These are phyloP conservation scores for Grammomys surdaster DNA, from an alignment of 2,113 vertebrate species.

Conservation along the genomic window DNA sequence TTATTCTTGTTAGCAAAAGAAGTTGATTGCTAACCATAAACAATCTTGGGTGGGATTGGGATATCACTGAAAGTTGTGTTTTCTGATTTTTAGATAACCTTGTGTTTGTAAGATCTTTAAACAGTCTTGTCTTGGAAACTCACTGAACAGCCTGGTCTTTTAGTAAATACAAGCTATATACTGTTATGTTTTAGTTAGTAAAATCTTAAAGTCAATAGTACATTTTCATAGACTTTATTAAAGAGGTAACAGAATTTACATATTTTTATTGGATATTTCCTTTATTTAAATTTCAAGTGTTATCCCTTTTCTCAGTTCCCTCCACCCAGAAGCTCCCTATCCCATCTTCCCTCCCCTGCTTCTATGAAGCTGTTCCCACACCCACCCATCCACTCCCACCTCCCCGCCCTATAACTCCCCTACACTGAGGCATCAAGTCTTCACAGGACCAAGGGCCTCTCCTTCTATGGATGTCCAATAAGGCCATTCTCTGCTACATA, in stretches of 20 bases:
- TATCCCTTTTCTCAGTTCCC: too few relatives aligned
- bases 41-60: slow-evolving; percentile 75
- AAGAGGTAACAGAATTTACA: not conserved
- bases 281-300: too few relatives aligned
- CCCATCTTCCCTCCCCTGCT: too few relatives aligned
- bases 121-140: slow-evolving; percentile 61
- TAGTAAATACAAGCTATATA: slow-evolving; percentile 60
- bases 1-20: slow-evolving; percentile 82
- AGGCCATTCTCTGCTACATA: too few relatives aligned
- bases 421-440: too few relatives aligned
- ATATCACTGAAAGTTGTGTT: slow-evolving; percentile 65
- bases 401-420: too few relatives aligned
- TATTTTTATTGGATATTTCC: too few relatives aligned
- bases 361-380: too few relatives aligned
- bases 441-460: too few relatives aligned
- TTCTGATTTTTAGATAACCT: slow-evolving; percentile 76
- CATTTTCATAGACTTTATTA: slow-evolving; percentile 34
- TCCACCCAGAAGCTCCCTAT: too few relatives aligned
- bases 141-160: slow-evolving; percentile 45
- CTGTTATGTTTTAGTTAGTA: slow-evolving; percentile 61
- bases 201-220: slow-evolving; percentile 70
- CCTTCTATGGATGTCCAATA: too few relatives aligned
- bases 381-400: too few relatives aligned
- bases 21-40: slow-evolving; percentile 86
- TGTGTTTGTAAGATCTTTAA: slow-evolving; percentile 75